phyloP scores from a whole-genome alignment of 2,888 invertebrate genomes.

The Hecatera dysodea region DNA sequence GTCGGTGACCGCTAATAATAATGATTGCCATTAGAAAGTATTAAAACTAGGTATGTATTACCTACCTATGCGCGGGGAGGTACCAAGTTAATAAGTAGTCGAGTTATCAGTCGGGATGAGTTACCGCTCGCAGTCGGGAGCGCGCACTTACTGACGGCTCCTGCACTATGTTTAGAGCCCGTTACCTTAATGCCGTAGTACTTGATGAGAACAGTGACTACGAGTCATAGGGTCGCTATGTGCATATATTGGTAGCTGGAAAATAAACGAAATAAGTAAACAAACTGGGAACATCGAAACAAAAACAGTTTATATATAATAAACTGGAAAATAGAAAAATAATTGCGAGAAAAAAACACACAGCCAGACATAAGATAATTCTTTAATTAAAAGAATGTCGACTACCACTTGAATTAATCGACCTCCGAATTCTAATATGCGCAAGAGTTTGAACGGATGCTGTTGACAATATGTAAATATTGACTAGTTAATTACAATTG shows the following conservation, averaged over 20 bases:
- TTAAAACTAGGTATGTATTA: not conserved
- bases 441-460: slow-evolving; percentile 31
- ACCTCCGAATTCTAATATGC: slow-evolving; percentile 11
- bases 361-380: not conserved
- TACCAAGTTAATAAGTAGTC: slow-evolving; percentile 15
- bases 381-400: slow-evolving; percentile 33
- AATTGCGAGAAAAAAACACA: not conserved
- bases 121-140: slow-evolving; percentile 23
- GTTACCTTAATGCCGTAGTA: slow-evolving; percentile 57
- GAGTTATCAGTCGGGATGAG: slow-evolving; percentile 19
- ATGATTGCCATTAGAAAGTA: not conserved
- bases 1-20: too few species aligned
- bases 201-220: not conserved
- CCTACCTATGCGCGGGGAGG: not conserved
- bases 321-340: not conserved
- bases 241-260: too few species aligned
- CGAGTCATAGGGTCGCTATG: not conserved
- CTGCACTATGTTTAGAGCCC: slow-evolving; percentile 51
- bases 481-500: slow-evolving; percentile 66
- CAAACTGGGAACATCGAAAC: not conserved
- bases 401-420: slow-evolving; percentile 16
- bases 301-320: not conserved
- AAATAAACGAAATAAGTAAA: not conserved
- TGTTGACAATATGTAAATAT: slow-evolving; percentile 60
- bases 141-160: slow-evolving; percentile 19